phyloP scores from a whole-genome alignment of 2,113 vertebrate species.

The Microcebus ravelobensis region DNA sequence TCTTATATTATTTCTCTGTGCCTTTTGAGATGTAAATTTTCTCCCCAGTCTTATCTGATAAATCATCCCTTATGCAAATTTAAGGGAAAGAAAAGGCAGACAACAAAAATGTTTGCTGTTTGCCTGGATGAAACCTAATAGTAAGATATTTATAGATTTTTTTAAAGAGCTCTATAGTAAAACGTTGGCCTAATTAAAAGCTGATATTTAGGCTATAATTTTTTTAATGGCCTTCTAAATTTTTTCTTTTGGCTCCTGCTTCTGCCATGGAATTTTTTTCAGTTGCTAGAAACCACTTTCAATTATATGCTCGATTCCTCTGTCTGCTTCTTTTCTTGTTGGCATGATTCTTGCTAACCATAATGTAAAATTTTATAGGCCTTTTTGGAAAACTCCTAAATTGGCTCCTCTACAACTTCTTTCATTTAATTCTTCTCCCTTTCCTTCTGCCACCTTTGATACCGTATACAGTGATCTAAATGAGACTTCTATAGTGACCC shows the following conservation, averaged over 20 bases:
- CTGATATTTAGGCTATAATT: not conserved
- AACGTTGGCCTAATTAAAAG: not conserved
- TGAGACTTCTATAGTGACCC: no score
- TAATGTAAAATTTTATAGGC: not conserved
- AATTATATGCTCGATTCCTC: not conserved
- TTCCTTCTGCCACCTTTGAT: not conserved
- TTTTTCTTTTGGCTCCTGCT: not conserved
- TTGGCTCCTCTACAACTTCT: not conserved
- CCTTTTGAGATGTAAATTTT: not conserved
- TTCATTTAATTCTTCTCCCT: not conserved
- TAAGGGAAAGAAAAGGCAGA: not conserved
- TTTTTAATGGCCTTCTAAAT: not conserved
- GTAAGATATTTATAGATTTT: not conserved
- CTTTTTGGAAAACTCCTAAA: not conserved
- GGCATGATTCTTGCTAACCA: not conserved
- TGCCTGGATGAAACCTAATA: not conserved
- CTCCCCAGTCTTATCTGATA: not conserved
- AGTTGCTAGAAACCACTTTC: not conserved
- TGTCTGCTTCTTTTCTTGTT: not conserved
- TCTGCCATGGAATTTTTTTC: not conserved
- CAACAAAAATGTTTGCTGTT: not conserved
- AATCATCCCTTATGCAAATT: not conserved
- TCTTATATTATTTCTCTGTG: not conserved
- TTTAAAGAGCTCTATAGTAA: not conserved
- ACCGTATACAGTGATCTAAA: no score